phyloP scores from a whole-genome alignment of 2,888 invertebrate species.

The Chorisops tibialis region DNA sequence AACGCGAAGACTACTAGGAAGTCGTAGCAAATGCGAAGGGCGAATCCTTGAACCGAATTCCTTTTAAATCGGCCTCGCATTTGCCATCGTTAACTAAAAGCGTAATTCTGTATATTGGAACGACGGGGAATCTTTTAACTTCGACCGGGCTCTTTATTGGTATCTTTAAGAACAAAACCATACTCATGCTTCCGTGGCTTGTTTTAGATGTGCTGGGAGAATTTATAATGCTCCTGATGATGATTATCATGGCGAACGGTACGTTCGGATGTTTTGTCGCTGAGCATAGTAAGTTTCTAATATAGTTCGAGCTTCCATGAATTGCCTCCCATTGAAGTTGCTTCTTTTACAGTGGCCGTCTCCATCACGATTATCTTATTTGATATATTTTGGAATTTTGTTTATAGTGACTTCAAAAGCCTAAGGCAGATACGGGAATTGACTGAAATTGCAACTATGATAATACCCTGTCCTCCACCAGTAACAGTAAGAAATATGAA shows the following conservation, averaged over 20 bases:
- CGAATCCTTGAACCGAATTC: constrained; percentile 46
- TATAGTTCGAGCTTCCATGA: not conserved
- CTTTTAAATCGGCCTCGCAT: constrained; percentile 45
- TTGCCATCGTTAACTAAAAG: constrained; percentile 47
- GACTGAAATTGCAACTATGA: constrained; percentile 51
- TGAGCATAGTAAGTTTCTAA: constrained; percentile 45
- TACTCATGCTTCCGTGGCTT: constrained; percentile 49
- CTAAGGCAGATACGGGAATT: constrained; percentile 49
- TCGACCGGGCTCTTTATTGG: constrained; percentile 47
- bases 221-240: constrained; percentile 3
- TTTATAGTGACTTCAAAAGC: constrained; percentile 48
- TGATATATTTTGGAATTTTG: constrained; percentile 48
- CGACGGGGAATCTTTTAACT: constrained; percentile 44
- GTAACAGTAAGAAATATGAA: constrained; percentile 44
- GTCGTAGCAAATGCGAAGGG: constrained; percentile 38
- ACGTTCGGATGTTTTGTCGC: constrained; percentile 43
- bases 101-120: constrained; percentile 42
- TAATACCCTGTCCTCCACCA: constrained; percentile 51
- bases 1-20: constrained; percentile 47
- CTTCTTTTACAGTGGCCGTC: constrained; percentile 39
- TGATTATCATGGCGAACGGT: constrained; percentile 30
- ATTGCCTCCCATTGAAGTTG: not conserved
- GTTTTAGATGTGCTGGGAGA: constrained; percentile 43
- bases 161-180: constrained; percentile 46
- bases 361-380: constrained; percentile 43